These are phyloP conservation scores for Oscheius onirici DNA, from an alignment of 2,888 invertebrate genomes.

Conservation along the genomic window DNA sequence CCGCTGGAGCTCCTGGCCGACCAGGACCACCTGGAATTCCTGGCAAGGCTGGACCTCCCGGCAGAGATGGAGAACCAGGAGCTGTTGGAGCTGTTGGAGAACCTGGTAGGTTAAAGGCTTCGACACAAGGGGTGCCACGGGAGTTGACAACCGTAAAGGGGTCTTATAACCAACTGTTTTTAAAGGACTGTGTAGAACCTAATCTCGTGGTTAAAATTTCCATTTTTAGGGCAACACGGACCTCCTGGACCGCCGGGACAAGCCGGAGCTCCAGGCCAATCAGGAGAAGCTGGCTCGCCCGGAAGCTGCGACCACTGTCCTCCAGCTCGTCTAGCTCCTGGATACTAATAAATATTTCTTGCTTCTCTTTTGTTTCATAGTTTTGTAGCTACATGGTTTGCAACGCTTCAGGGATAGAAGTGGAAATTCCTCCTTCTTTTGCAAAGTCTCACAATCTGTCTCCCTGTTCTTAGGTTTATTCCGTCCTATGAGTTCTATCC, in stretches of 20 bases:
- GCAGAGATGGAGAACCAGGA: conserved; percentile 41
- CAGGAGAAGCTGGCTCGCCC: conserved; percentile 57
- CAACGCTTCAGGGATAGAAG: too few species aligned
- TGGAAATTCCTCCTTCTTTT: too few species aligned
- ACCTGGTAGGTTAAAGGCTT: conserved; percentile 42
- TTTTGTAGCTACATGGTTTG: too few species aligned
- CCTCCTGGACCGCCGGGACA: conserved; percentile 67
- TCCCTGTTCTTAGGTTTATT: too few species aligned
- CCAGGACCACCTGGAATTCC: conserved; percentile 60
- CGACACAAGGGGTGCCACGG: too few species aligned
- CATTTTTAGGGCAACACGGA: conserved; percentile 58
- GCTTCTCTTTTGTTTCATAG: too few species aligned
- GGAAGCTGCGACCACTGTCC: conserved; percentile 67
- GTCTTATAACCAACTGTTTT: too few species aligned
- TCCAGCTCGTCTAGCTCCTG: conserved; percentile 63
- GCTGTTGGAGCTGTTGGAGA: conserved; percentile 42
- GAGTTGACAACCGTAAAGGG: too few species aligned
- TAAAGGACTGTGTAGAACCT: too few species aligned
- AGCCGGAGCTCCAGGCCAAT: conserved; percentile 56
- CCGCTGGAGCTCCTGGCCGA: conserved; percentile 64
- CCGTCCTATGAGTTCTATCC: too few species aligned
- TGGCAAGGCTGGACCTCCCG: conserved; percentile 58
- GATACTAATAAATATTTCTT: conserved; percentile 43
- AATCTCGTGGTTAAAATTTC: too few species aligned
- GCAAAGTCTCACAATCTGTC: too few species aligned